phyloP scores from a whole-genome alignment of 2,113 vertebrate species.

The Oreochromis aureus region DNA sequence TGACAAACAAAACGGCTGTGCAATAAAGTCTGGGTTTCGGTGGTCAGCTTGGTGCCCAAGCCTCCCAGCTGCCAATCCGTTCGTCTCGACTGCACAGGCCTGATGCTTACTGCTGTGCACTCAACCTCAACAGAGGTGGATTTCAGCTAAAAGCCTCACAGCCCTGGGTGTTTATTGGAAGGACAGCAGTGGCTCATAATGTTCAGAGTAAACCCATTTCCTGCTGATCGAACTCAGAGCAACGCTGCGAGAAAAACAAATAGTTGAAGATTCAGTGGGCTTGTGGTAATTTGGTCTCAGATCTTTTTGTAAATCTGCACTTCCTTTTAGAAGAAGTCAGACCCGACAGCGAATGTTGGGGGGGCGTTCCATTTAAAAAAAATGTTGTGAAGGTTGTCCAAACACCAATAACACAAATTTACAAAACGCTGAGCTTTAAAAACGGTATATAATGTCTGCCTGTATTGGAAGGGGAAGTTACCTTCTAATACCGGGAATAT shows the following conservation, averaged over 20 bases:
- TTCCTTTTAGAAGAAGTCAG: background rate
- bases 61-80: slow-evolving; percentile 37
- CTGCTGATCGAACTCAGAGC: slow-evolving; percentile 1
- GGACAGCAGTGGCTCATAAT: slow-evolving; percentile 26
- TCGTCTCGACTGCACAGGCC: slow-evolving; percentile 17
- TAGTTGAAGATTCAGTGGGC: slow-evolving; percentile 1
- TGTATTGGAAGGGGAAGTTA: background rate
- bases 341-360: background rate
- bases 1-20: slow-evolving; percentile 53
- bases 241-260: slow-evolving; percentile 23
- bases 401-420: background rate
- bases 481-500: background rate
- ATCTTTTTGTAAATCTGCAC: slow-evolving; percentile 6
- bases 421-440: background rate
- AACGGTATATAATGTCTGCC: background rate
- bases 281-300: background rate
- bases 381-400: background rate
- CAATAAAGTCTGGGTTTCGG: slow-evolving; percentile 52
- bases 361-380: too few species aligned
- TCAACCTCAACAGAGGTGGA: slow-evolving; percentile 44
- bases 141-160: slow-evolving; percentile 48
- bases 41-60: slow-evolving; percentile 28
- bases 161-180: slow-evolving; percentile 40
- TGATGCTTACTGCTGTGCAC: slow-evolving; percentile 21
- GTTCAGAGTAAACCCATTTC: slow-evolving; percentile 39